Evolutionary conservation across 2,888 invertebrate species (phyloP).

Genomic region (Epinotia ramella): DNA sequence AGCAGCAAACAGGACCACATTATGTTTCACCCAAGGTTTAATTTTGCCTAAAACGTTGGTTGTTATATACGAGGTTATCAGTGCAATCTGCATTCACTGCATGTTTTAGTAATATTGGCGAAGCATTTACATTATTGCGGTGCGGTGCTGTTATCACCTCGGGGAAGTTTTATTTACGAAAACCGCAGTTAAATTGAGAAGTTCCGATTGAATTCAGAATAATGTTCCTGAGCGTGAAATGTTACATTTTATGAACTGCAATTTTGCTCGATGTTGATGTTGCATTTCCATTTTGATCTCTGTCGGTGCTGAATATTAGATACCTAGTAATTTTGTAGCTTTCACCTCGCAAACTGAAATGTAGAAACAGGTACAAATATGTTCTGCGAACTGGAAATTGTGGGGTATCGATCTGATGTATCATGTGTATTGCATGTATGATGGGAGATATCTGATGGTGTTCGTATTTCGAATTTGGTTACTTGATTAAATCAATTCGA

Average conservation of each 20-base stretch:
- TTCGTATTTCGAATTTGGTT: no score
- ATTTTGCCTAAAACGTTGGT: neutral
- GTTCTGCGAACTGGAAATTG: neutral
- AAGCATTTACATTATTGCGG: conserved; percentile 33
- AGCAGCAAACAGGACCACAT: neutral
- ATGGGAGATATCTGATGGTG: no score
- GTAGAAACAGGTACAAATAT: neutral
- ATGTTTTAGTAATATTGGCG: conserved; percentile 39
- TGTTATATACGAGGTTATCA: neutral
- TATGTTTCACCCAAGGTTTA: neutral
- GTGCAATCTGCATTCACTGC: conserved; percentile 17
- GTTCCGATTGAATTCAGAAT: conserved; percentile 28
- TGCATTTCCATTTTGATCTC: conserved; percentile 2
- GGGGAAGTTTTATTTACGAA: conserved; percentile 37
- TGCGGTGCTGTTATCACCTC: conserved; percentile 33
- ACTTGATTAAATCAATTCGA: no score
- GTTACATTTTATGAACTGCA: conserved; percentile 24
- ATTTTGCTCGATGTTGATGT: conserved; percentile 12
- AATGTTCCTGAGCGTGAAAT: conserved; percentile 18
- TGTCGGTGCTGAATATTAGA: neutral
- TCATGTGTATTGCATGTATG: no score
- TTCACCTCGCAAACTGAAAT: neutral
- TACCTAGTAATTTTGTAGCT: neutral
- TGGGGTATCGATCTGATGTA: neutral
- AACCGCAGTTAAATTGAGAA: conserved; percentile 22